Base-by-base conservation (phyloP, 2,888 invertebrate genomes). In the Tortricodes alternella region DNA sequence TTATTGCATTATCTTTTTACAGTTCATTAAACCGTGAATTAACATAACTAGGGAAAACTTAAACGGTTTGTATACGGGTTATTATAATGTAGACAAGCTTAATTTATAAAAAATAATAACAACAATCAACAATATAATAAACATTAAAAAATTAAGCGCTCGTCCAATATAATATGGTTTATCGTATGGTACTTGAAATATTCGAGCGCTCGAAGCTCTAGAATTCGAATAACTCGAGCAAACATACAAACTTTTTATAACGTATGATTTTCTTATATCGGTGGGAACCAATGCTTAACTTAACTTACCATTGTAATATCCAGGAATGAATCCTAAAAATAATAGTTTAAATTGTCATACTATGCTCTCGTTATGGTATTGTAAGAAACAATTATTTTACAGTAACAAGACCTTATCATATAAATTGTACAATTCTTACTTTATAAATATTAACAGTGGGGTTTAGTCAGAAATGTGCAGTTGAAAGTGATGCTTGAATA, bases 1-100 rank as follows among this genome's bases (percentile, higher is more conserved):
- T 55, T 55, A 55, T 55, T 53, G 46, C 34, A 24, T 53, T 46
- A 39, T n/a, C 3, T 29, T 53, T 44, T 46, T 32, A 46, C 38
- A 38, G 27, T 46, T 46, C 46, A 29, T 27, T 41, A 48, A 53
- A 55, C 35, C 55, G 48, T 55, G 55, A 24, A 19, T 15, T 13
- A 15, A 27, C 15, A 44, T 15, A 35, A 15, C 1, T 16, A 24
- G n/a, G 9, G 3, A 37, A 41, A 35, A 48, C 48, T 35, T 55
- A 43, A 46, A 46, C 52, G 29, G 35, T 19, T 35, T 9, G 18
- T 49, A 29, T 13, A 16, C 24, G 0, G 9, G 7, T 32, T 29
- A 13, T 44, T 37, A 37, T 27, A 19, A 44, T 37, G 44, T 44
- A 11, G 16, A 4, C 11, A 34, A 38, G 13, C 34, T 21, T 4